These are phyloP conservation scores for Gyps fulvus DNA, from an alignment of 2,113 vertebrate species.

Conservation along the genomic window DNA sequence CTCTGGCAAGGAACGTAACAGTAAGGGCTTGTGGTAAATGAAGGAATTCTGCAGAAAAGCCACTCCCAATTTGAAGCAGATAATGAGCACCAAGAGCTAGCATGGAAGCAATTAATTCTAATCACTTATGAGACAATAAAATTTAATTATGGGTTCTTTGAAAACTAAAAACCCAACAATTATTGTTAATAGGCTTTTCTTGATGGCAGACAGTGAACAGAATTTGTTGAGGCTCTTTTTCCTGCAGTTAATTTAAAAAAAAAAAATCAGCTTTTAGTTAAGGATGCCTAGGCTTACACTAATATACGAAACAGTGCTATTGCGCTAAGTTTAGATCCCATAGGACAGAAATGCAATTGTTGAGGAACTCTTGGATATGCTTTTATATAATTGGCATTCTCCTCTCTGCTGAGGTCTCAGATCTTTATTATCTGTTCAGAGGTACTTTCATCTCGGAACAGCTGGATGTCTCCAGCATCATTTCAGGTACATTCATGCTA, in stretches of 20 bases:
- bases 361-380: background rate
- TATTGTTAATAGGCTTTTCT: constrained; percentile 72
- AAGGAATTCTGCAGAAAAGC: constrained; percentile 57
- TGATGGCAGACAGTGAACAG: constrained; percentile 53
- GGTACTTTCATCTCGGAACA: background rate
- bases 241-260: constrained; percentile 9
- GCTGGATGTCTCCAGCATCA: background rate
- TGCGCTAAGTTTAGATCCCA: background rate
- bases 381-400: constrained; percentile 21
- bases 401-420: background rate
- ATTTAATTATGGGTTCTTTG: constrained; percentile 73
- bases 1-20: constrained; percentile 33
- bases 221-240: constrained; percentile 66
- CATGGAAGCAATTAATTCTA: constrained; percentile 73
- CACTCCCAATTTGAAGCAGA: constrained; percentile 57
- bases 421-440: constrained; percentile 4
- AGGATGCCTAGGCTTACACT: background rate
- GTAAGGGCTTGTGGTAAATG: constrained; percentile 53
- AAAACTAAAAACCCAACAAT: constrained; percentile 65
- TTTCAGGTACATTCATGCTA: background rate
- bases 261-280: constrained; percentile 21
- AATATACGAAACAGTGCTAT: background rate
- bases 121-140: constrained; percentile 75
- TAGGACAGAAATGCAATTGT: background rate
- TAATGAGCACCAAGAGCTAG: constrained; percentile 55